Conservation (phyloP, 2,113 vertebrate species). For the Tympanuchus pallidicinctus region DNA sequence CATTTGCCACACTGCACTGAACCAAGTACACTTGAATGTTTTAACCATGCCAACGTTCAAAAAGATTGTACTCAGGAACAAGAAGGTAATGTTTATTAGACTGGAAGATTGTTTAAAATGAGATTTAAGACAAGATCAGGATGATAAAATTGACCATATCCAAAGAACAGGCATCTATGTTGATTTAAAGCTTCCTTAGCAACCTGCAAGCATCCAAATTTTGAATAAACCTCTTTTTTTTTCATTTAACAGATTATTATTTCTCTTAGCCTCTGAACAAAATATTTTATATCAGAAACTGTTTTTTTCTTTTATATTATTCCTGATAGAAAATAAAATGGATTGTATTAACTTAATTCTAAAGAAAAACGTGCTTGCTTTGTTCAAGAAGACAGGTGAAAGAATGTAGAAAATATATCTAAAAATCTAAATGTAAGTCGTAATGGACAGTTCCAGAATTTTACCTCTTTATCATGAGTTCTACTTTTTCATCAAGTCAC, state of each 20-base stretch:
- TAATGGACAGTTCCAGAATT: background rate
- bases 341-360: background rate
- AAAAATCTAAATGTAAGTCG: background rate
- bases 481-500: background rate
- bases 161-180: background rate
- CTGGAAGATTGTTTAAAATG: constrained; percentile 51
- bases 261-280: background rate
- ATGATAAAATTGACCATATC: background rate
- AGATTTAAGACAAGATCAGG: background rate
- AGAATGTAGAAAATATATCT: background rate
- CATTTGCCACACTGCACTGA: constrained; percentile 35
- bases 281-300: background rate
- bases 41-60: background rate
- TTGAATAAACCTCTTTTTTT: background rate
- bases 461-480: background rate
- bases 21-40: background rate
- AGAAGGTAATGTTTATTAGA: constrained; percentile 54
- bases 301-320: background rate
- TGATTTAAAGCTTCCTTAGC: background rate
- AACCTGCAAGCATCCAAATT: background rate
- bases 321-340: background rate
- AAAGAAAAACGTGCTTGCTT: background rate
- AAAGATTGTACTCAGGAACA: constrained; percentile 11
- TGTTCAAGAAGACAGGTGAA: background rate
- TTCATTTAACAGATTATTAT: background rate